Base-by-base conservation (phyloP, 2,113 vertebrate species). In the Brachypteracias leptosomus region DNA sequence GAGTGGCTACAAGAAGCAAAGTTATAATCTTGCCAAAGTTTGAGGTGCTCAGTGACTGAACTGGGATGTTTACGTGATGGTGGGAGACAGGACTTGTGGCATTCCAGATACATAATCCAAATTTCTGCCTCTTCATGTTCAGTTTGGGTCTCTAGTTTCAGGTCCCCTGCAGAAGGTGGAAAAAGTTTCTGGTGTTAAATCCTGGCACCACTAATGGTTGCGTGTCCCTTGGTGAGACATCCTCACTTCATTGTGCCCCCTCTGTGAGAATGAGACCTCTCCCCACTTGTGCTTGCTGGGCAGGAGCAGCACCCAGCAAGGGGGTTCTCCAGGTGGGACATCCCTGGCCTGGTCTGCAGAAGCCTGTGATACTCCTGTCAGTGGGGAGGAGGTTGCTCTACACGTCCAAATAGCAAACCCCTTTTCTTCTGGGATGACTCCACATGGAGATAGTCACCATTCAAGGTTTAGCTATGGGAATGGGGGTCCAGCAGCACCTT, bases 41-140 rank as follows among this genome's bases (percentile, higher is more conserved):
- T 44, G 68, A 87, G 57, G 29, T 33, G 51, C 14, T 87, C 54
- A 25, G 42, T 40, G 77, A 57, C 36, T 36, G 54, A 81, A 16
- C 0, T 42, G 15, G 14, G 16, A 26, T 28, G 28, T 26, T 59
- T 51, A 26, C 8, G 0, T 10, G 44, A 16, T 4, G 29, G 17
- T 62, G 35, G 31, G 63, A 85, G 58, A 20, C 11, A 21, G 36
- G 25, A 16, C 11, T 22, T 40, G 26, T 2, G 1, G 24, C 3
- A 3, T 58, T 76, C 55, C 29, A 19, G 62, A 7, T 55, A 7
- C 7, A 4, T 36, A 46, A 11, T 55, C 36, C 2, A 1, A 36
- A 12, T 58, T 68, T 81, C 36, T 77, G n/a, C n/a, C n/a, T 38
- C 28, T 58, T 44, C 0, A 0, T 1, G 4, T 10, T 71, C 25